A percentile compares a stretch with the other conserved stretches of the same genome.
These are phyloP conservation scores for Aspidoscelis tigris DNA, from an alignment of 2,113 vertebrate genomes.

Conservation along the genomic window DNA sequence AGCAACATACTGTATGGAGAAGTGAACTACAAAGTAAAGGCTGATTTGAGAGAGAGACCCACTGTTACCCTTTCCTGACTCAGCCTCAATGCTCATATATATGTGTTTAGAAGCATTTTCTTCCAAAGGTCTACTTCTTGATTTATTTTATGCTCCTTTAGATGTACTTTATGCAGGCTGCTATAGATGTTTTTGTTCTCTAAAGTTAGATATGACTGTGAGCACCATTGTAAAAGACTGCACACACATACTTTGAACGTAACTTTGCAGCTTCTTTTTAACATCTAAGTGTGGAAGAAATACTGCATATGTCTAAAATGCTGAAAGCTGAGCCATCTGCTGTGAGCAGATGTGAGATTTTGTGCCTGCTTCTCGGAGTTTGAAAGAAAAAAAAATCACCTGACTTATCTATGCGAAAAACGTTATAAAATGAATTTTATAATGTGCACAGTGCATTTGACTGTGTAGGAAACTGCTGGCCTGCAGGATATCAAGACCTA, in stretches of 20 bases:
- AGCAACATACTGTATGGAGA: background rate
- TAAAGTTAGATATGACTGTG: background rate
- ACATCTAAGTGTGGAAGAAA: constrained; percentile 25
- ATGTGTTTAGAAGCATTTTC: background rate
- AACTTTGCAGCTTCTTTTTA: background rate
- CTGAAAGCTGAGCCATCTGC: constrained; percentile 34
- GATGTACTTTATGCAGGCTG: background rate
- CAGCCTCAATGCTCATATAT: background rate
- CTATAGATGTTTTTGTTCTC: background rate
- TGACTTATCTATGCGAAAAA: constrained; percentile 35
- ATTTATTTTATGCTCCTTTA: background rate
- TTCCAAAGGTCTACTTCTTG: background rate
- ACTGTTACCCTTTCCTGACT: background rate
- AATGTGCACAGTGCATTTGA: constrained; percentile 9
- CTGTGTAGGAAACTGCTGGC: constrained; percentile 29
- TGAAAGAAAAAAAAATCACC: constrained; percentile 24
- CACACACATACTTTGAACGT: background rate
- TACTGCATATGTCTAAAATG: constrained; percentile 3
- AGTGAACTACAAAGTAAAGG: background rate
- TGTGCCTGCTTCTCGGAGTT: background rate
- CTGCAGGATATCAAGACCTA: constrained; percentile 25
- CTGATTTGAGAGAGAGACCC: too few species aligned
- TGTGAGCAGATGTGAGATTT: constrained; percentile 25
- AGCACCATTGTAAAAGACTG: background rate
- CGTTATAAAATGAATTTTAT: constrained; percentile 51